phyloP scores from a whole-genome alignment of 1,140 invertebrate species.

The Caenorhabditis latens region DNA sequence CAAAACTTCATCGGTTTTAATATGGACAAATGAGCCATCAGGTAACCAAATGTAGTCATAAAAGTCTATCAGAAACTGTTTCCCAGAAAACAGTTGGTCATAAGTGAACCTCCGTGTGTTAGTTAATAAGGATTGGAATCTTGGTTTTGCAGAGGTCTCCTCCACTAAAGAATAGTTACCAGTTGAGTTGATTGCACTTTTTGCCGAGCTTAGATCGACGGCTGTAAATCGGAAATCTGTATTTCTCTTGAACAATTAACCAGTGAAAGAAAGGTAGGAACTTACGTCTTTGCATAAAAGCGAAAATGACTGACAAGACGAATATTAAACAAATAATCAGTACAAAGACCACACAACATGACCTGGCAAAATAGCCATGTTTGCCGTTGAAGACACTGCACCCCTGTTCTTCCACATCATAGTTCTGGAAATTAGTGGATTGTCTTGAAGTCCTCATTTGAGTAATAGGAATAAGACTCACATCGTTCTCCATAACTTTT shows the following conservation, averaged over 20 bases:
- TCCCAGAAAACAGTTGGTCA: constrained; percentile 55
- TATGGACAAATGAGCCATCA: constrained; percentile 48
- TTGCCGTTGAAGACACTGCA: constrained; percentile 34
- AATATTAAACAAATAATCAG: constrained; percentile 39
- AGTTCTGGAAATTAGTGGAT: neutral
- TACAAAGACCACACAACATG: constrained; percentile 27
- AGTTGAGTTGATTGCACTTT: neutral
- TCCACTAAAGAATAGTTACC: neutral
- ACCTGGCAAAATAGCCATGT: neutral
- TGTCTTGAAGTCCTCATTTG: neutral
- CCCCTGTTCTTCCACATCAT: constrained; percentile 39
- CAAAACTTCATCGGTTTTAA: constrained; percentile 39
- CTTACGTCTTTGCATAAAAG: constrained; percentile 62
- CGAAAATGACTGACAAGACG: constrained; percentile 50
- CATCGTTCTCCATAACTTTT: constrained; percentile 47
- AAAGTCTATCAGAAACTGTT: constrained; percentile 35
- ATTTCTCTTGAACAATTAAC: too few species aligned
- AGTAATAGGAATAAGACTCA: neutral
- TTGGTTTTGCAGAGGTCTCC: constrained; percentile 3
- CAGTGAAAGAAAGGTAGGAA: neutral
- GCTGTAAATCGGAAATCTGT: too few species aligned
- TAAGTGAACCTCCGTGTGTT: constrained; percentile 28
- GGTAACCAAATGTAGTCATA: constrained; percentile 50
- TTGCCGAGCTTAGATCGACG: constrained; percentile 1
- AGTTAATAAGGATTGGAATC: neutral